These are phyloP conservation scores for Pantherophis vulpinus DNA, from an alignment of 2,797 vertebrate genomes.

Conservation along the genomic window DNA sequence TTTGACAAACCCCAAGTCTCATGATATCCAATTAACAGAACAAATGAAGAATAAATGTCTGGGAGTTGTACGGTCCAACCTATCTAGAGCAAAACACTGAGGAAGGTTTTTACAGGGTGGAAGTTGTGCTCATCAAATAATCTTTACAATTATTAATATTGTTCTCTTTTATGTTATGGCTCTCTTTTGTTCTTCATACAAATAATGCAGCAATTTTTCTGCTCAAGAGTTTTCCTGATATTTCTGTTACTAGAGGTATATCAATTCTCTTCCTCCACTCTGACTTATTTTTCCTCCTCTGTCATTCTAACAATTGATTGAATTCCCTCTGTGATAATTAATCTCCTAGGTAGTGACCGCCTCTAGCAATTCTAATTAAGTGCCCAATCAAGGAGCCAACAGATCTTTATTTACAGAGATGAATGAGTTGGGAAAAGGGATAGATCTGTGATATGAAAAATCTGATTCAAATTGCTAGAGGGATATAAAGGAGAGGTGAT, in stretches of 20 bases:
- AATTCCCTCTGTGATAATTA: constrained; percentile 31
- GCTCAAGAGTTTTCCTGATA: background rate
- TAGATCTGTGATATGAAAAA: background rate
- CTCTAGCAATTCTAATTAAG: constrained; percentile 45
- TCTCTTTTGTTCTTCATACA: background rate
- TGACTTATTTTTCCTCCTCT: background rate
- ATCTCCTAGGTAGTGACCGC: constrained; percentile 18
- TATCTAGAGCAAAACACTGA: background rate
- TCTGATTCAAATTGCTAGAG: background rate
- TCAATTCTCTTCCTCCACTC: background rate
- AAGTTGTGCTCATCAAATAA: background rate
- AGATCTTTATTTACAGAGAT: constrained; percentile 14
- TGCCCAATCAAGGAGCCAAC: constrained; percentile 23
- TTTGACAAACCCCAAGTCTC: background rate
- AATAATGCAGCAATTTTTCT: background rate
- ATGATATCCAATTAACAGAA: background rate
- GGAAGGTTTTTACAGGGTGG: background rate
- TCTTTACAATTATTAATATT: background rate
- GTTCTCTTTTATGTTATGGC: background rate
- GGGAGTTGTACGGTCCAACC: background rate
- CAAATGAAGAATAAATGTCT: background rate
- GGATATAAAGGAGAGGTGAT: background rate
- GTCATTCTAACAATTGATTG: constrained; percentile 6
- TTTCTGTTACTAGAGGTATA: background rate
- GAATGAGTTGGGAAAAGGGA: background rate